Base-by-base conservation (phyloP, 2,888 invertebrate genomes). In the Drosophila flavopinicola region DNA sequence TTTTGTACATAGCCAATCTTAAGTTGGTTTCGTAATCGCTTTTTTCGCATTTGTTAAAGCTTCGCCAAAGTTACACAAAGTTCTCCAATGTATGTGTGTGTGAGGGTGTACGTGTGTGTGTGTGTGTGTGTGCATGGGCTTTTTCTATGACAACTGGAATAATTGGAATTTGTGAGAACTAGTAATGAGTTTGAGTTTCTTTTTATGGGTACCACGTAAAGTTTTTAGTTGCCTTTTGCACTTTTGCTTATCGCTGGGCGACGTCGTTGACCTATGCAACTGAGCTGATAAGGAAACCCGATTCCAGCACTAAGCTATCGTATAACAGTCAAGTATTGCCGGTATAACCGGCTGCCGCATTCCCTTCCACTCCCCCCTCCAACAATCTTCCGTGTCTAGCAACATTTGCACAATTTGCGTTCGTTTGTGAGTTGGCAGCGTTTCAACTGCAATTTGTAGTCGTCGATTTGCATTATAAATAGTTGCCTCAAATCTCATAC, bases 391-490 rank as follows among this genome's bases (percentile, higher is more conserved):
- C 17, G 6, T 27, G 6, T 32, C 24, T 5, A 17, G 3, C 44
- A 17, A 27, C 13, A 32, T 66, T 33, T 39, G 17, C 13, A 10
- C 35, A 24, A 24, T 11, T 4, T 29, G 27, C 24, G 58, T 45
- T 75, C 45, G 41, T 47, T 71, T 53, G 61, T 33, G 63, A 44
- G 15, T 67, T 80, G 80, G 87, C 80, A 86, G 33, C 27, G 29
- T 52, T 63, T 71, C 80, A 86, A 78, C 67, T 78, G 87, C 82
- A 80, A 78, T 66, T 64, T 78, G 65, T 42, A 53, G 67, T 44
- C 20, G 61, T 37, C 35, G 47, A 30, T 41, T 61, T 48, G 37
- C 38, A 70, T 76, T 84, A 80, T 58, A 78, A 78, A 84, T 78
- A 78, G 84, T 69, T 51, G 47, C 9, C 60, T 59, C 20, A 61